Conservation (phyloP, 2,797 vertebrate species). For the Geotria australis region DNA sequence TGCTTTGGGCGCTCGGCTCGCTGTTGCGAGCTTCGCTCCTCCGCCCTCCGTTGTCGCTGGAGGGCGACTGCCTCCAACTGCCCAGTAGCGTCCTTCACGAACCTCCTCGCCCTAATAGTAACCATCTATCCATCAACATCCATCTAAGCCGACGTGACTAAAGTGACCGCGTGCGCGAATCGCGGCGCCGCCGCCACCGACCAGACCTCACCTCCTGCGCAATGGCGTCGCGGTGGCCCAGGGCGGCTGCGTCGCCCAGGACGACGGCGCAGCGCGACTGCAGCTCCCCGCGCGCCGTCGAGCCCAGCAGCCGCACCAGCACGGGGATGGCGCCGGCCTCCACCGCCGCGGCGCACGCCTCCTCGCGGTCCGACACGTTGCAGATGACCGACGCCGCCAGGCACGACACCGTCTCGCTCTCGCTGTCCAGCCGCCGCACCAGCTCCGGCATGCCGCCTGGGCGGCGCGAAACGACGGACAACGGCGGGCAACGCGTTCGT, state of each 20-base stretch:
- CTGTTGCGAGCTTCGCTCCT: too few species aligned
- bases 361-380: slow-evolving; percentile 13
- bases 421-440: slow-evolving; percentile 9
- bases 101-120: too few species aligned
- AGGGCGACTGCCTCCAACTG: too few species aligned
- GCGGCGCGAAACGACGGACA: too few species aligned
- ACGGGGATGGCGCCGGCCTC: slow-evolving; percentile 9
- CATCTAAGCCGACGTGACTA: too few species aligned
- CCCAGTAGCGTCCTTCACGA: too few species aligned
- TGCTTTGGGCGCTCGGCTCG: too few species aligned
- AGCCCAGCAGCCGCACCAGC: slow-evolving; percentile 10
- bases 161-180: too few species aligned
- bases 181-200: neutral
- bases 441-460: slow-evolving; percentile 17
- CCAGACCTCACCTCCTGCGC: slow-evolving; percentile 11
- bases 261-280: slow-evolving; percentile 18
- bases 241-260: slow-evolving; percentile 15
- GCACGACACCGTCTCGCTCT: slow-evolving; percentile 9
- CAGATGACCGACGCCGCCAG: slow-evolving; percentile 16
- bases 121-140: too few species aligned
- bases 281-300: slow-evolving; percentile 10
- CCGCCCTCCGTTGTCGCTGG: too few species aligned
- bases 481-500: too few species aligned
- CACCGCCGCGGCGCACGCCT: slow-evolving; percentile 10
- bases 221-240: slow-evolving; percentile 9